A percentile compares a stretch with the other conserved stretches of the same genome.
phyloP scores from a whole-genome alignment of 2,888 invertebrate species.

The Abrostola triplasia region DNA sequence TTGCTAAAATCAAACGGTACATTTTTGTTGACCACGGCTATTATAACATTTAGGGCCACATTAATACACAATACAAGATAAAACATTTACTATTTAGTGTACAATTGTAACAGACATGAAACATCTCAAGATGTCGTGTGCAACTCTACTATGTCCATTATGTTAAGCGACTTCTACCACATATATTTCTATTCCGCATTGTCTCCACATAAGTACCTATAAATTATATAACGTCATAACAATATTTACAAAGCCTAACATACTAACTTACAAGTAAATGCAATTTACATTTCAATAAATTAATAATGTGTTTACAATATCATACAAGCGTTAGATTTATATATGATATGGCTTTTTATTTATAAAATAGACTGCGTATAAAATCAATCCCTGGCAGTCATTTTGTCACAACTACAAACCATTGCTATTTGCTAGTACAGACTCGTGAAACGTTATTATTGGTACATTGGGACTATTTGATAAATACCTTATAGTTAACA shows the following conservation, averaged over 20 bases:
- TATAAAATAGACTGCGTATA: constrained; percentile 80
- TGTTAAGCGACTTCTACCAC: constrained; percentile 81
- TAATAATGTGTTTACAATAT: constrained; percentile 86
- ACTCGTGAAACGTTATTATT: constrained; percentile 35
- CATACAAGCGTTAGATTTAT: constrained; percentile 86
- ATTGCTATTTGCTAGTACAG: constrained; percentile 42
- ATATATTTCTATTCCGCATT: constrained; percentile 78
- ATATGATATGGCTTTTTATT: constrained; percentile 85
- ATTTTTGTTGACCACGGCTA: constrained; percentile 49
- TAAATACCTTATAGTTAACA: constrained; percentile 31
- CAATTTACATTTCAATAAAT: constrained; percentile 88
- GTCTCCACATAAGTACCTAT: constrained; percentile 82
- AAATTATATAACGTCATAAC: constrained; percentile 89
- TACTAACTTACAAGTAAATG: constrained; percentile 87
- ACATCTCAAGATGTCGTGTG: constrained; percentile 75
- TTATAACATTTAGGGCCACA: constrained; percentile 72
- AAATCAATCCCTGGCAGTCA: constrained; percentile 77
- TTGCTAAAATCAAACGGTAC: constrained; percentile 50
- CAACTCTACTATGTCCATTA: constrained; percentile 78
- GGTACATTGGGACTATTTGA: constrained; percentile 30
- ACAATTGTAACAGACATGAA: constrained; percentile 78
- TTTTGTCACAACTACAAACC: constrained; percentile 67
- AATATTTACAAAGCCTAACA: constrained; percentile 88
- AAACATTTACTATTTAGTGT: constrained; percentile 82
- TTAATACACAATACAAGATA: constrained; percentile 83